Evolutionary conservation across 35 echinoderm and acorn worm species (phyloP).

Genomic region (Heliocidaris tuberculata): DNA sequence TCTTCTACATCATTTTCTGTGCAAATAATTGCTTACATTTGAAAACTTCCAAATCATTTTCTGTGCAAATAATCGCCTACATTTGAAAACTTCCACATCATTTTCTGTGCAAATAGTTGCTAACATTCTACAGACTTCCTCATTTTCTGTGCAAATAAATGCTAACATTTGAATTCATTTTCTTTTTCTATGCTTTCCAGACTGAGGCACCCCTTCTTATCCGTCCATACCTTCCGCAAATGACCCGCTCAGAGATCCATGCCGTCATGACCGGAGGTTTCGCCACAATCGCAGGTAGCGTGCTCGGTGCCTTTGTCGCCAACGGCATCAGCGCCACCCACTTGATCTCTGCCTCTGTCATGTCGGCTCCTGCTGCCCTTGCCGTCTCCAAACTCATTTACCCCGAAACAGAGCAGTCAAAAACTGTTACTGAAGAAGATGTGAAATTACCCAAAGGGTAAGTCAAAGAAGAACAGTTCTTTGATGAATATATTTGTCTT

Average conservation of each 20-base stretch:
- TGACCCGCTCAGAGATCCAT: slow-evolving; percentile 79
- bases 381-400: slow-evolving; percentile 83
- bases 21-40: too few relatives aligned
- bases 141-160: neutral
- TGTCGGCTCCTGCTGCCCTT: slow-evolving; percentile 86
- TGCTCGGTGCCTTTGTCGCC: slow-evolving; percentile 75
- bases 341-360: slow-evolving; percentile 76
- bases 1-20: too few relatives aligned
- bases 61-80: too few relatives aligned
- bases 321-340: slow-evolving; percentile 80
- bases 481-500: too few relatives aligned
- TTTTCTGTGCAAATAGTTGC: too few relatives aligned
- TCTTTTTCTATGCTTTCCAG: slow-evolving; percentile 34
- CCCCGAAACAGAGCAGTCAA: slow-evolving; percentile 72
- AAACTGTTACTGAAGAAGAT: slow-evolving; percentile 57
- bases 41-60: too few relatives aligned
- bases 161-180: neutral
- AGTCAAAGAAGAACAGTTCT: neutral
- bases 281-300: slow-evolving; percentile 82
- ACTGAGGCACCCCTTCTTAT: slow-evolving; percentile 82
- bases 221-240: slow-evolving; percentile 59
- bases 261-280: slow-evolving; percentile 90
- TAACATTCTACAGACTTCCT: too few relatives aligned
- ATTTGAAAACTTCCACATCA: too few relatives aligned
- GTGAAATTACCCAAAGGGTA: slow-evolving; percentile 76